phyloP scores from a whole-genome alignment of 2,797 vertebrate species.

The Aviceda cuculoides region DNA sequence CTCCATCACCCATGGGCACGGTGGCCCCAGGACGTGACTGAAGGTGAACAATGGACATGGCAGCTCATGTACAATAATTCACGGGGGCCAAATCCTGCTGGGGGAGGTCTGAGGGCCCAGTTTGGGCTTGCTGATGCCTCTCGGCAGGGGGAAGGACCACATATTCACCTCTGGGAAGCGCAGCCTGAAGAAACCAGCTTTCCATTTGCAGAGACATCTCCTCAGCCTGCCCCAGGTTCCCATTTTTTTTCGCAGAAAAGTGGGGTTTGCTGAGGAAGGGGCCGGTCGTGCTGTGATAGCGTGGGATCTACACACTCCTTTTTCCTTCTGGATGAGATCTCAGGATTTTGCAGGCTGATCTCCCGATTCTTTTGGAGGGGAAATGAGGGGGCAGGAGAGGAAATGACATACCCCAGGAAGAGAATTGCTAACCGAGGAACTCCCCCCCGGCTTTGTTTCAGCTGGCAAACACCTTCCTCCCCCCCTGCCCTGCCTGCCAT shows the following conservation, averaged over 20 bases:
- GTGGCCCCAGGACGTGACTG: too few species aligned
- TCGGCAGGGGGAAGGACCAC: not conserved
- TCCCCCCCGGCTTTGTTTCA: not conserved
- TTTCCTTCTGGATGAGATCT: not conserved
- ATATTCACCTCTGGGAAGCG: not conserved
- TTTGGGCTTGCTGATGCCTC: not conserved
- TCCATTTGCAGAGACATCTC: not conserved
- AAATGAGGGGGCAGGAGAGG: not conserved
- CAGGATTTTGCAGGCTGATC: not conserved
- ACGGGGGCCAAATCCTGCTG: not conserved
- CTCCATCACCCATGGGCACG: accelerated
- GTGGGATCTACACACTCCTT: not conserved
- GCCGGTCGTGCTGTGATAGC: not conserved
- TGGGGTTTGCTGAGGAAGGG: accelerated
- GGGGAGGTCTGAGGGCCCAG: accelerated
- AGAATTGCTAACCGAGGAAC: not conserved
- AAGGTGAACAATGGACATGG: not conserved
- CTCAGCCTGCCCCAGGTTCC: not conserved
- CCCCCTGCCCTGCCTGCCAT: not conserved
- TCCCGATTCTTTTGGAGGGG: not conserved
- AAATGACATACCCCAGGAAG: not conserved
- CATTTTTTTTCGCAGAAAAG: not conserved
- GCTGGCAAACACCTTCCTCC: not conserved
- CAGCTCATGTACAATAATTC: not conserved
- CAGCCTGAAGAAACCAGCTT: not conserved